A percentile compares a stretch with the other conserved stretches of the same genome.
phyloP scores from a whole-genome alignment of 2,797 vertebrate genomes.

The Chiroxiphia lanceolata region DNA sequence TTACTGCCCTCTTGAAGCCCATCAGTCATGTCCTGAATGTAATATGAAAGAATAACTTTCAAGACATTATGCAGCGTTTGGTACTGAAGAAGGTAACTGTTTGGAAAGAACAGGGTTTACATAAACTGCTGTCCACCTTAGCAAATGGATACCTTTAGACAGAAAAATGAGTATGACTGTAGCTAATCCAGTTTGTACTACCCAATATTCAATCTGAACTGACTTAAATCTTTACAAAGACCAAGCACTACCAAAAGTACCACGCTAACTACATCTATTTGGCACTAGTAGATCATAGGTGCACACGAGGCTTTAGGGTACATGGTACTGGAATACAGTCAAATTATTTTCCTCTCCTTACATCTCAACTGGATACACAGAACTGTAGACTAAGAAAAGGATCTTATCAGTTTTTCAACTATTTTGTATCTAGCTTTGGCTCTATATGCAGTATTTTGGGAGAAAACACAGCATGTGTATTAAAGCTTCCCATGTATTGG shows the following conservation, averaged over 20 bases:
- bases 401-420: not conserved
- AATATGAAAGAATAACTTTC: slow-evolving; percentile 15
- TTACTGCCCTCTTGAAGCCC: slow-evolving; percentile 3
- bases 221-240: not conserved
- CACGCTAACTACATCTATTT: fast-evolving
- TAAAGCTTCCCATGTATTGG: not conserved
- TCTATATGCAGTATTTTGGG: not conserved
- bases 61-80: not conserved
- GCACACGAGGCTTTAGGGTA: not conserved
- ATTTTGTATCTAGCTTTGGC: not conserved
- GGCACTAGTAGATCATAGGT: not conserved
- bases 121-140: not conserved
- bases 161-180: not conserved
- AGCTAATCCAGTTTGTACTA: not conserved
- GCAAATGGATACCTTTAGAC: not conserved
- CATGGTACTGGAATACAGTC: not conserved
- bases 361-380: too few species aligned
- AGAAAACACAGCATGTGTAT: not conserved
- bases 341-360: not conserved
- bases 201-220: not conserved
- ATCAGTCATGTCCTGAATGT: not conserved
- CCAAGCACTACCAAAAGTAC: not conserved
- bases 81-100: not conserved
- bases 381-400: not conserved
- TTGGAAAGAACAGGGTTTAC: not conserved